Evolutionary conservation across 2,888 invertebrate species (phyloP), one percentile per base, ranked within the genome.

Genomic region (Lordiphosa fenestrarum): DNA sequence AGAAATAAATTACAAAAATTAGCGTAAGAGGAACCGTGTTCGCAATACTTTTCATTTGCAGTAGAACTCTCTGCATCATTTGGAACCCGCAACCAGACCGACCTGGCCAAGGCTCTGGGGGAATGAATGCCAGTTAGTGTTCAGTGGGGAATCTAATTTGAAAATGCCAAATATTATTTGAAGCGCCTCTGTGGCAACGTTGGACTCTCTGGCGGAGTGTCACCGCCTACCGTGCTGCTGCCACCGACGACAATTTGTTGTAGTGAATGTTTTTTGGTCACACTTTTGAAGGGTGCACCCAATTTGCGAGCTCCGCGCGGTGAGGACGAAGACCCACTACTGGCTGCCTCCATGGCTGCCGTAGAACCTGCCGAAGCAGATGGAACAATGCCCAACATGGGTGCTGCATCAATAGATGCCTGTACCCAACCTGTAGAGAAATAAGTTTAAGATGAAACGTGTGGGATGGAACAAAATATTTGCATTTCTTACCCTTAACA

Each of bases 111-210:
- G 12, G 55, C 48, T 39, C 49, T 19, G 46, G n/a, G 42, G 85
- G 76, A 83, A 75, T 76, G 76, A 71, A 68, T 77, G 56, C 51
- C 30, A 42, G 62, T 48, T 54, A 42, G 68, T 51, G 47, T 64
- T 77, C 68, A 30, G 23, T 35, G 51, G 57, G 41, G 55, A 37
- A 50, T 58, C 49, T 44, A 13, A 41, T 44, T 15, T 15, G 58
- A 50, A 47, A 52, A 50, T 42, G 51, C 50, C 37, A 51, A 36
- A 38, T 37, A 41, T 82, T 88, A 89, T 85, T 89, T 88, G 55
- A 89, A 84, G 73, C 88, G 88, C 49, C 89, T 84, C 63, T 86
- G 72, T 9, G 90, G 89, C 64, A 89, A 58, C 19, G 90, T 89
- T 10, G 89, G 89, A 80, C 89, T 89, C 52, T 89, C 89, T 13